Evolutionary conservation across 2,888 invertebrate species (phyloP), one percentile per base, ranked within the genome.

Genomic region (Drosophila quinaria): DNA sequence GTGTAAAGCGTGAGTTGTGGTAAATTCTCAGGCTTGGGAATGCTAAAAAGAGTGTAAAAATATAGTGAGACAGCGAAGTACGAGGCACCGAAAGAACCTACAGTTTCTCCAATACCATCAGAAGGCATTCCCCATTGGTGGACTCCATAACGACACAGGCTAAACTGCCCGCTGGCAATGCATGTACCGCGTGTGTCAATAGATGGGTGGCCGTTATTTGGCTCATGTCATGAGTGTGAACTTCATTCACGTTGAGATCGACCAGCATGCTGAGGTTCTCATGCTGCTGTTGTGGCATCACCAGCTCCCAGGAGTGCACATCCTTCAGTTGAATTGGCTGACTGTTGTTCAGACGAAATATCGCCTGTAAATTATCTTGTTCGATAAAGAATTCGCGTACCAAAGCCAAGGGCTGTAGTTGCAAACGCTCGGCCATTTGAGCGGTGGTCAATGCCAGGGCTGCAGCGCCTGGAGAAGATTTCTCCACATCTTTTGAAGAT

Each of bases 141-240:
- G 98, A 98, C 93, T 98, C 98, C 91, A 99, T 98, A 4, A 97
- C 95, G 5, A 98, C 98, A 64, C 98, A 95, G 56, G 99, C 99
- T 89, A 96, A 96, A 92, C 98, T 95, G 11, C 98, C 98, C 33
- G 96, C 94, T 90, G 97, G 96, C 49, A 99, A 94, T 9, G 96
- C 95, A 92, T 99, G 97, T 37, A 96, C 96, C 85, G 99, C 93
- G 92, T 99, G 99, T n/a, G 96, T 96, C 15, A 98, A 95, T 76
- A 99, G 94, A 77, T 99, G 95, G 11, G 98, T 97, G 25, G 99
- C 99, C 2, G 99, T 99, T 97, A 98, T 98, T 60, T 99, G 98
- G 90, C 98, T 97, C 1, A 98, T 98, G 51, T 99, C 99, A 91
- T 99, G 97, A 10, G 97, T 94, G 92, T 98, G 98, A 9, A 99